Evolutionary conservation across 2,797 vertebrate species (phyloP).

Genomic region (Protonibea diacanthus): DNA sequence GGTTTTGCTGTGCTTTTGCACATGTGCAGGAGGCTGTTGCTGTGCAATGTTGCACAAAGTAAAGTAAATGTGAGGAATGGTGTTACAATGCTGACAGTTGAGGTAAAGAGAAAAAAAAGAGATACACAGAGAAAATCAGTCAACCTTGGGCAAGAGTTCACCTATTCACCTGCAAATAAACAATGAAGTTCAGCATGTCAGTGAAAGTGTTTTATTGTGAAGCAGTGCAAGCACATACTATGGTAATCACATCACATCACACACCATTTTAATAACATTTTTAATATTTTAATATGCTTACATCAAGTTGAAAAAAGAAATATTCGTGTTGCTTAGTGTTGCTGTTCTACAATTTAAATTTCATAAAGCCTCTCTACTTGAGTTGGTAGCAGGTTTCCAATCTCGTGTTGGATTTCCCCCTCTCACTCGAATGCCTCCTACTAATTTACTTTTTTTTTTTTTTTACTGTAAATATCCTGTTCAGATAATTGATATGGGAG

Average conservation of each 20-base stretch:
- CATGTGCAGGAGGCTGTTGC: slow-evolving; percentile 54
- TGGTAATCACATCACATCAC: too few species aligned
- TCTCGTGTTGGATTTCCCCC: neutral
- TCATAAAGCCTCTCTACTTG: neutral
- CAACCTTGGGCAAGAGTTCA: slow-evolving; percentile 1
- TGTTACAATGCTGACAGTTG: slow-evolving; percentile 44
- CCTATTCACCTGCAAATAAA: slow-evolving; percentile 1
- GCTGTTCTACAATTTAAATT: neutral
- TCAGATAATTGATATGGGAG: slow-evolving; percentile 16
- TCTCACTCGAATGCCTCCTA: neutral
- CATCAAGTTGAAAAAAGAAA: neutral
- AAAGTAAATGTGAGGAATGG: slow-evolving; percentile 40
- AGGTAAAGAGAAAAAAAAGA: slow-evolving; percentile 23
- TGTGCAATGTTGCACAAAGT: slow-evolving; percentile 24
- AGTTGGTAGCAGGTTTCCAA: neutral
- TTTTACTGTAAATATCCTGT: slow-evolving; percentile 20
- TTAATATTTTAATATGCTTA: neutral
- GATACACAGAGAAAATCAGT: slow-evolving; percentile 2
- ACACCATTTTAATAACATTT: neutral
- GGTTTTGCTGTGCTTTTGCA: slow-evolving; percentile 23
- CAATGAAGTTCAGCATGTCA: slow-evolving; percentile 27
- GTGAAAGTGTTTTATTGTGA: slow-evolving; percentile 12
- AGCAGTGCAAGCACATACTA: neutral
- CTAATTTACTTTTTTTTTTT: neutral
- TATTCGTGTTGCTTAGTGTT: too few species aligned